Conservation (phyloP, 2,797 vertebrate species). For the Gila robusta region DNA sequence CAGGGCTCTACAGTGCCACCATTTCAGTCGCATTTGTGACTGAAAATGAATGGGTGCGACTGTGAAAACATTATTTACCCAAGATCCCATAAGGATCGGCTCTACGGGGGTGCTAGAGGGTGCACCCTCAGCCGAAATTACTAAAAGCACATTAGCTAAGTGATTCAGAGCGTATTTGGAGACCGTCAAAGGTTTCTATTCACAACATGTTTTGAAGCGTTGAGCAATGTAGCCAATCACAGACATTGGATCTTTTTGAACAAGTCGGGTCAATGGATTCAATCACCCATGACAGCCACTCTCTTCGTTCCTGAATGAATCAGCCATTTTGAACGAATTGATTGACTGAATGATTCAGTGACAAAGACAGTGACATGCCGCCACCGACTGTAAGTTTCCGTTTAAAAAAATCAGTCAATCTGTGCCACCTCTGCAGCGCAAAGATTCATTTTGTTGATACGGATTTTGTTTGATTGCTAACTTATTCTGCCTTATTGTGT, state of each 20-base stretch:
- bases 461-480: background rate
- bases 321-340: background rate
- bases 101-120: background rate
- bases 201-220: background rate
- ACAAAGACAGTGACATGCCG: too few species aligned
- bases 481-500: background rate
- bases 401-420: too few species aligned
- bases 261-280: too few species aligned
- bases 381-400: too few species aligned
- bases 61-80: background rate
- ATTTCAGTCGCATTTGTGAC: background rate
- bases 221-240: too few species aligned
- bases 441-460: background rate
- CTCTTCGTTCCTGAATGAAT: background rate
- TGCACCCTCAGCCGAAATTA: background rate
- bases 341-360: too few species aligned
- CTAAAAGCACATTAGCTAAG: background rate
- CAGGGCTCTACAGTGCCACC: background rate
- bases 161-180: background rate
- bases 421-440: background rate
- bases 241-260: too few species aligned
- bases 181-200: background rate
- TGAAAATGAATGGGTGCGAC: background rate
- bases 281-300: background rate
- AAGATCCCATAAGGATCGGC: background rate